phyloP scores from a whole-genome alignment of 2,797 vertebrate genomes.

The Echeneis naucrates region DNA sequence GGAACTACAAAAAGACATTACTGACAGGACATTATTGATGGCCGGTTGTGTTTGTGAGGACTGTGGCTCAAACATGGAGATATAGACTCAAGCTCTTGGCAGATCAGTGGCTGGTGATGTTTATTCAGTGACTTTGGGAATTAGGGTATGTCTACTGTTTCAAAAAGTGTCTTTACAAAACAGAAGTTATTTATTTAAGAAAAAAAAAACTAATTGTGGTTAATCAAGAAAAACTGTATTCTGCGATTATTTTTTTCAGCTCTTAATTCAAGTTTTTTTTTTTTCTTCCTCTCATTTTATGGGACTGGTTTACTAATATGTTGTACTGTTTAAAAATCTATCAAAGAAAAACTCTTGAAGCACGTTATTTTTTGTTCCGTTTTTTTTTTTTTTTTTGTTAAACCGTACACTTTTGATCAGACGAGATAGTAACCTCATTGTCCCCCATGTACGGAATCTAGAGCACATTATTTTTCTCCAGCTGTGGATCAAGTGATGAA shows the following conservation, averaged over 20 bases:
- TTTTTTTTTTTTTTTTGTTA: constrained; percentile 36
- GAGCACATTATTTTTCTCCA: constrained; percentile 67
- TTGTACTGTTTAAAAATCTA: constrained; percentile 86
- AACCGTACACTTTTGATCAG: constrained; percentile 54
- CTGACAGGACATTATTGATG: constrained; percentile 70
- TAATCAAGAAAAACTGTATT: constrained; percentile 96
- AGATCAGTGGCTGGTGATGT: constrained; percentile 83
- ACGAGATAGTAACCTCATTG: constrained; percentile 61
- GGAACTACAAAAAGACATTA: constrained; percentile 73
- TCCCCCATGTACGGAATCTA: constrained; percentile 61
- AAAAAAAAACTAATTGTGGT: constrained; percentile 97
- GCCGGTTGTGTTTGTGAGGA: constrained; percentile 67
- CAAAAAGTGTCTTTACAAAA: constrained; percentile 99
- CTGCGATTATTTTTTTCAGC: constrained; percentile 93
- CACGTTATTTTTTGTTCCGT: constrained; percentile 43
- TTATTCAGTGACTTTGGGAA: constrained; percentile 94
- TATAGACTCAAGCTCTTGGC: constrained; percentile 66
- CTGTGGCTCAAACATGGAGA: constrained; percentile 59
- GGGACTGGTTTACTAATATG: constrained; percentile 89
- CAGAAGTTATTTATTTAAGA: constrained; percentile 99
- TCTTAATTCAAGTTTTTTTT: constrained; percentile 85
- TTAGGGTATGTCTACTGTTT: constrained; percentile 99
- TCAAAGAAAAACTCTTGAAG: constrained; percentile 55
- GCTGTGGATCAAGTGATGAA: constrained; percentile 69
- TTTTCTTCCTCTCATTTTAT: constrained; percentile 73